Evolutionary conservation across 2,113 vertebrate species (phyloP).

Genomic region (Puffinus mauretanicus): DNA sequence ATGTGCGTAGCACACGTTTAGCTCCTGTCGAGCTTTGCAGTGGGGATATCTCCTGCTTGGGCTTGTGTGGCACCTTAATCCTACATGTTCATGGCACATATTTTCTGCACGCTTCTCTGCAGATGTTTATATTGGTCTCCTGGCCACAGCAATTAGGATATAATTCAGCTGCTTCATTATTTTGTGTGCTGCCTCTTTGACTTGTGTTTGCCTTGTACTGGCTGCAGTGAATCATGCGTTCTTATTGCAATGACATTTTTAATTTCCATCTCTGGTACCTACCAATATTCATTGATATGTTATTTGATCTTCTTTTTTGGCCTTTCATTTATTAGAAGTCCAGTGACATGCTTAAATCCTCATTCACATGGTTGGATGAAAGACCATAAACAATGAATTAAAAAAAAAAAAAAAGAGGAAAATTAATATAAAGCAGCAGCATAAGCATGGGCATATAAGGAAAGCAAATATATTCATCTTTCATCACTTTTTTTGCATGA

Average conservation of each 20-base stretch:
- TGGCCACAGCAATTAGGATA: neutral
- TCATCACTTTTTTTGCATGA: neutral
- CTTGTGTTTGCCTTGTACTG: neutral
- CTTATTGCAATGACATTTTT: neutral
- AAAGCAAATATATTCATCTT: neutral
- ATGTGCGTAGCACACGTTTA: fast-evolving
- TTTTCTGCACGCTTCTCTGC: neutral
- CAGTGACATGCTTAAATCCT: neutral
- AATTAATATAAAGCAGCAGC: neutral
- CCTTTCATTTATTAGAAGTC: neutral
- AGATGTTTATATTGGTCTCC: neutral
- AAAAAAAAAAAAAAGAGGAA: neutral
- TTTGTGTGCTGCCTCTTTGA: neutral
- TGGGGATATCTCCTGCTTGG: neutral
- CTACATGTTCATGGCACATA: fast-evolving
- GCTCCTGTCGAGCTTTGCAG: neutral
- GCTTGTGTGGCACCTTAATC: neutral
- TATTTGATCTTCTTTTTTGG: neutral
- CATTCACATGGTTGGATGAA: neutral
- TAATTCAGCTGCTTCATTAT: conserved; percentile 12
- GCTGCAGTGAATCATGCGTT: neutral
- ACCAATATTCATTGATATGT: neutral
- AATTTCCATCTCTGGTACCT: neutral
- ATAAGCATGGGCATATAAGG: neutral
- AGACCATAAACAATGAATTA: neutral